A percentile compares a stretch with the other conserved stretches of the same genome.
Conservation (phyloP, 2,113 vertebrate species). For the Cyprinus carpio region DNA sequence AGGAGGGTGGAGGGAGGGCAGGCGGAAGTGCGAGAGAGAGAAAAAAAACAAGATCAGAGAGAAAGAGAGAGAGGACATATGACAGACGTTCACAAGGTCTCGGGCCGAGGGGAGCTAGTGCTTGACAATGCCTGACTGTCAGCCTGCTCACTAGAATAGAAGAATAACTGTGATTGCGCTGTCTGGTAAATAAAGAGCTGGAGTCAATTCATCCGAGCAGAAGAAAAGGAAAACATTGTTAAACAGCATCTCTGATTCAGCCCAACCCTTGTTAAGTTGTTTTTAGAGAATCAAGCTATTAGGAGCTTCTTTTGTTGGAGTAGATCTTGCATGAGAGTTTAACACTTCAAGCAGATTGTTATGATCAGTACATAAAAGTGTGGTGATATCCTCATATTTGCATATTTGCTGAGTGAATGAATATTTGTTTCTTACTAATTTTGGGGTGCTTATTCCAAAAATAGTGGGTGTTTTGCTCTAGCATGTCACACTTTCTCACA, state of each 20-base stretch:
- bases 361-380: not conserved
- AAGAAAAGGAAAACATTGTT: not conserved
- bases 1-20: slow-evolving; percentile 27
- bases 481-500: too few species aligned
- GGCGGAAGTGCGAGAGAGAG: not conserved
- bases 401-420: too few species aligned
- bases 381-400: too few species aligned
- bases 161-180: slow-evolving; percentile 24
- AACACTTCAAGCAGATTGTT: slow-evolving; percentile 14
- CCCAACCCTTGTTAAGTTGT: not conserved
- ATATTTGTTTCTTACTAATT: too few species aligned
- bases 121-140: slow-evolving; percentile 21
- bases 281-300: not conserved
- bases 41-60: slow-evolving; percentile 1
- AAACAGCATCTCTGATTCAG: not conserved
- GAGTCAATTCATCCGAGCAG: not conserved
- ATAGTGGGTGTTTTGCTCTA: too few species aligned
- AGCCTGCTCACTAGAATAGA: slow-evolving; percentile 5
- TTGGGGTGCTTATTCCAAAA: too few species aligned
- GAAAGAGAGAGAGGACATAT: not conserved
- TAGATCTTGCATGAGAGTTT: not conserved
- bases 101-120: not conserved
- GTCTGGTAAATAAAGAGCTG: slow-evolving; percentile 8
- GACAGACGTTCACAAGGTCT: slow-evolving; percentile 30
- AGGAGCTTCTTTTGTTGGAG: not conserved